Percentiles rank a stretch among this genome's conserved stretches.
Conservation (phyloP, 2,797 vertebrate genomes). For the Florisuga fusca region DNA sequence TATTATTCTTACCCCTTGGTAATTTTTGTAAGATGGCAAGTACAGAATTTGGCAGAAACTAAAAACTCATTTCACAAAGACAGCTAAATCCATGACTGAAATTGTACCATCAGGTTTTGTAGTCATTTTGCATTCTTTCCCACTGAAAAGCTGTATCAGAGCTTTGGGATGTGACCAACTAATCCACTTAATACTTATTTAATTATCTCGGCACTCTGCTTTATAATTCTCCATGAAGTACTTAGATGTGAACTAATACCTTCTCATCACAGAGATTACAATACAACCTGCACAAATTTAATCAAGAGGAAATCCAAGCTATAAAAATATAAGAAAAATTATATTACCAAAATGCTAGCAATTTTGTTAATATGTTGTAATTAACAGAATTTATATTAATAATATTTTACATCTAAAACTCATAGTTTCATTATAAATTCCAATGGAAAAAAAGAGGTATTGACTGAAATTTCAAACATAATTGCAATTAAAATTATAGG, state of each 20-base stretch:
- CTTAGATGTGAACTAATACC: constrained; percentile 45
- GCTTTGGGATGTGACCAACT: constrained; percentile 48
- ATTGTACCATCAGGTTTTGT: background rate
- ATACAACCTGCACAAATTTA: constrained; percentile 42
- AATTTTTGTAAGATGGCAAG: background rate
- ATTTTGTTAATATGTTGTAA: constrained; percentile 7
- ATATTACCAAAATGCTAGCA: background rate
- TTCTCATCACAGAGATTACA: constrained; percentile 23
- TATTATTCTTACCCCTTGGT: background rate
- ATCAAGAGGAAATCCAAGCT: constrained; percentile 53
- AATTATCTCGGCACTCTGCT: constrained; percentile 51
- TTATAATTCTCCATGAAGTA: constrained; percentile 49
- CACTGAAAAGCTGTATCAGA: background rate
- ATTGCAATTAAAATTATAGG: background rate
- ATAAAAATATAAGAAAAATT: background rate
- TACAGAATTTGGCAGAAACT: background rate
- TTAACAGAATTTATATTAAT: background rate
- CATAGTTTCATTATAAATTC: background rate
- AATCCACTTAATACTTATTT: constrained; percentile 70
- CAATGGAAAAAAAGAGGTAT: background rate
- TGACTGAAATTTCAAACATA: background rate
- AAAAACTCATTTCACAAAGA: background rate
- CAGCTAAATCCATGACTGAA: background rate
- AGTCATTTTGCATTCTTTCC: constrained; percentile 32
- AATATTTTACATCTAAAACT: background rate